Base-by-base conservation (phyloP, 2,797 vertebrate genomes). In the Centropyge bicolor region DNA sequence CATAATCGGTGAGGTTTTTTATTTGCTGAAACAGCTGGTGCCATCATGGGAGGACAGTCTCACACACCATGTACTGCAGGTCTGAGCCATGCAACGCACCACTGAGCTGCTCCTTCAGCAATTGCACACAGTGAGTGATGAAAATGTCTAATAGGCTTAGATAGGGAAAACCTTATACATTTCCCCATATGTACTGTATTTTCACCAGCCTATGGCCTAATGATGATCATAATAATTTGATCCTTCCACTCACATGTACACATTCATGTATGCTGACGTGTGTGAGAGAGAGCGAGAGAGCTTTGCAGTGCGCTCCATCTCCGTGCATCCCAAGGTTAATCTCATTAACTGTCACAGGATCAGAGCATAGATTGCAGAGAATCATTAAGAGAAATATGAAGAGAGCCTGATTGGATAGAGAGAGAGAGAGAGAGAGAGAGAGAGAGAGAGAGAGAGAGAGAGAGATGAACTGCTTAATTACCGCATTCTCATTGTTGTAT, bases 271-370 rank as follows among this genome's bases (percentile, higher is more conserved):
- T 60, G 12, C 59, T 16, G 16, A 19, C 55, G 45, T 63, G 48
- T 14, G 27, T 20, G 51, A 51, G 60, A 27, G 43, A 72, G 36
- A 70, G 24, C 41, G n/a, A 22, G 20, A 19, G 61, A 43, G n/a
- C 59, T 35, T 45, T 60, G 35, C 57, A 62, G 62, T 56, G 45
- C 56, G 35, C 35, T 83, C 59, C 60, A 56, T 81, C 57, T 77
- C 56, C 70, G 41, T 73, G 54, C 3, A 0, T 79, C 82, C 90
- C 85, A 91, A 92, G 85, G 90, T 93, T 92, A 88, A 91, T 91
- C 68, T 78, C 75, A 89, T 90, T 90, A 91, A 75, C 63, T 89
- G 69, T 80, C 81, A 67, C 59, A 70, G 61, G 69, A 85, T 85
- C 80, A 84, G 79, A 83, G 71, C 74, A 43, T 63, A 86, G 81